Evolutionary conservation across 2,113 vertebrate genomes (phyloP).

Genomic region (Cephalopterus ornatus): DNA sequence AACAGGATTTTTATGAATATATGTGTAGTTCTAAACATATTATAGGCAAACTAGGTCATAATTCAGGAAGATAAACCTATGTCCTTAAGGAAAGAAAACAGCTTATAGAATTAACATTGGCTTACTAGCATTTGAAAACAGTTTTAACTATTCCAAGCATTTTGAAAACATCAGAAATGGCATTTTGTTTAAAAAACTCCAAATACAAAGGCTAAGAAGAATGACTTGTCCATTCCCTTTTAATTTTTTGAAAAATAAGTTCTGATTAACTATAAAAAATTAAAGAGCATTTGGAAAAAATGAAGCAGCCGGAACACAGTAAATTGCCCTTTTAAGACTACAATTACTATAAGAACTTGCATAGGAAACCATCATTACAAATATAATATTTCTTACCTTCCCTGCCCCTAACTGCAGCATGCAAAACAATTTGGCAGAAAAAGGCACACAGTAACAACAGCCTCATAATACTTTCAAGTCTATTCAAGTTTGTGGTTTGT

Average conservation of each 20-base stretch:
- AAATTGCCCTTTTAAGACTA: not conserved
- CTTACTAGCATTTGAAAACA: not conserved
- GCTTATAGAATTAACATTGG: not conserved
- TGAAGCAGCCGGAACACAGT: not conserved
- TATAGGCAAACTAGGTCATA: not conserved
- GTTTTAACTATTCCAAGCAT: not conserved
- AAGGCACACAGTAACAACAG: not conserved
- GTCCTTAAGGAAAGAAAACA: not conserved
- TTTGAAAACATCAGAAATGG: not conserved
- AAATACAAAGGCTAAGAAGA: not conserved
- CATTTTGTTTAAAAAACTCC: not conserved
- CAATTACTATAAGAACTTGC: not conserved
- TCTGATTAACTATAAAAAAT: not conserved
- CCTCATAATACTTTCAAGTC: not conserved
- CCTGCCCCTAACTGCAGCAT: not conserved
- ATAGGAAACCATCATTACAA: not conserved
- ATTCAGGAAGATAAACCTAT: not conserved
- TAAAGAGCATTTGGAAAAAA: not conserved
- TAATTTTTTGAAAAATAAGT: not conserved
- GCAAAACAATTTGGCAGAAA: not conserved
- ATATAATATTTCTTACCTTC: not conserved
- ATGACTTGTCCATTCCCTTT: fast-evolving
- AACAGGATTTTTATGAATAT: not conserved
- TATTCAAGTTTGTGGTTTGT: not conserved
- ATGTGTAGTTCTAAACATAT: not conserved